Percentiles rank a stretch among this genome's conserved stretches.
phyloP scores from a whole-genome alignment of 2,113 vertebrate species.

The Fregata magnificens region DNA sequence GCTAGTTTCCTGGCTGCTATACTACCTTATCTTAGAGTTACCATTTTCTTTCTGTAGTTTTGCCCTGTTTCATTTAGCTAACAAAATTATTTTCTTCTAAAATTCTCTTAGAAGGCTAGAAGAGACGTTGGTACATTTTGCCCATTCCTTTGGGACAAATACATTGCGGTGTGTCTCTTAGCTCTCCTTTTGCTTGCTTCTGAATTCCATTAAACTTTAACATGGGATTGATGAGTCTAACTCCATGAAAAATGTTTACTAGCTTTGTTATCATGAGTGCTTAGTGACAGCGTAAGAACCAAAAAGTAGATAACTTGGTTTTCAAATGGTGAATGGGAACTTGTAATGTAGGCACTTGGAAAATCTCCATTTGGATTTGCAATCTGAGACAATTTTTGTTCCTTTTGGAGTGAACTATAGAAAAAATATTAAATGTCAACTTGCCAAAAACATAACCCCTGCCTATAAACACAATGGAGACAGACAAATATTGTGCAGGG shows the following conservation, averaged over 20 bases:
- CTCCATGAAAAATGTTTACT: background rate
- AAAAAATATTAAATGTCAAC: constrained; percentile 22
- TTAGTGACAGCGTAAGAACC: background rate
- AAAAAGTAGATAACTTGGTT: background rate
- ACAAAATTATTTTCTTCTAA: background rate
- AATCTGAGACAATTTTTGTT: background rate
- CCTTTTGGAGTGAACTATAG: background rate
- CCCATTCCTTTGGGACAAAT: background rate
- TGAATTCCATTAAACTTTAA: background rate
- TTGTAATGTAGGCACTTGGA: background rate
- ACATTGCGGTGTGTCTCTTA: background rate
- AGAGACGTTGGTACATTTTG: background rate
- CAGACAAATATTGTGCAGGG: background rate
- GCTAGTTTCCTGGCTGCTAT: background rate
- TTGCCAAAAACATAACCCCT: constrained; percentile 39
- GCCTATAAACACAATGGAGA: constrained; percentile 23
- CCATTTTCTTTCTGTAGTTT: background rate
- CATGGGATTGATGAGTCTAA: background rate
- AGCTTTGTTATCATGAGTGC: background rate
- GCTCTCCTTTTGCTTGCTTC: background rate
- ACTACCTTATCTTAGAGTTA: background rate
- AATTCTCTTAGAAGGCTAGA: background rate
- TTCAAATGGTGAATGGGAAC: background rate
- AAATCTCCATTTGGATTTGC: constrained; percentile 30
- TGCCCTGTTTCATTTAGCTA: background rate